These are phyloP conservation scores for Bombylius major DNA, from an alignment of 2,888 invertebrate genomes.

Conservation along the genomic window DNA sequence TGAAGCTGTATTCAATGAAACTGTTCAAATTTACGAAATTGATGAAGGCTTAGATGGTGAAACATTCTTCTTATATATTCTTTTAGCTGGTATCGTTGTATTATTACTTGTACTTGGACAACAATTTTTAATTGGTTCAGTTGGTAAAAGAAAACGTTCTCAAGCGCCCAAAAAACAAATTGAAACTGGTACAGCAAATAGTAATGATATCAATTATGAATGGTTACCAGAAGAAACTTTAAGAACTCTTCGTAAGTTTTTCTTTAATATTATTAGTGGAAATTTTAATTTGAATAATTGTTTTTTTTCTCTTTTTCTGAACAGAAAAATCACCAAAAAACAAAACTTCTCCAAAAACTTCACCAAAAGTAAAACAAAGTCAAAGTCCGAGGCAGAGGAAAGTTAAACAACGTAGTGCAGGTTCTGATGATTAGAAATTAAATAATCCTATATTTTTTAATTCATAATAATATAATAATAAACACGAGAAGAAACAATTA, in stretches of 20 bases:
- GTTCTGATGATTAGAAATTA: constrained; percentile 46
- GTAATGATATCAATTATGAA: constrained; percentile 90
- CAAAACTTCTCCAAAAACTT: constrained; percentile 50
- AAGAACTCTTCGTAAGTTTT: constrained; percentile 64
- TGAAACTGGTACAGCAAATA: constrained; percentile 84
- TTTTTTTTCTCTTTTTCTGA: constrained; percentile 23
- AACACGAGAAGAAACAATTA: background rate
- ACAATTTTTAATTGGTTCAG: constrained; percentile 73
- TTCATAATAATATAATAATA: too few relatives aligned
- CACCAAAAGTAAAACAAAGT: constrained; percentile 39
- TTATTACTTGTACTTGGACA: constrained; percentile 79
- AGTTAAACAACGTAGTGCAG: constrained; percentile 58
- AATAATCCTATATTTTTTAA: too few relatives aligned
- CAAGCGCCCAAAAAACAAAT: constrained; percentile 48
- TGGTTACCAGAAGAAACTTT: constrained; percentile 93
- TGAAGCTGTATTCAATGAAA: constrained; percentile 96
- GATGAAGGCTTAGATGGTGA: constrained; percentile 97
- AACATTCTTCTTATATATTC: constrained; percentile 95
- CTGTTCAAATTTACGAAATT: constrained; percentile 87
- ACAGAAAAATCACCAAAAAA: constrained; percentile 53
- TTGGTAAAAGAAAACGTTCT: constrained; percentile 51
- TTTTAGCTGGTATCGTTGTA: constrained; percentile 81
- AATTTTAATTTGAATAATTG: background rate
- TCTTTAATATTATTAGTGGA: background rate
- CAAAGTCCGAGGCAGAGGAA: constrained; percentile 69